phyloP scores from a whole-genome alignment of 2,113 vertebrate species.

The Isurus oxyrinchus region DNA sequence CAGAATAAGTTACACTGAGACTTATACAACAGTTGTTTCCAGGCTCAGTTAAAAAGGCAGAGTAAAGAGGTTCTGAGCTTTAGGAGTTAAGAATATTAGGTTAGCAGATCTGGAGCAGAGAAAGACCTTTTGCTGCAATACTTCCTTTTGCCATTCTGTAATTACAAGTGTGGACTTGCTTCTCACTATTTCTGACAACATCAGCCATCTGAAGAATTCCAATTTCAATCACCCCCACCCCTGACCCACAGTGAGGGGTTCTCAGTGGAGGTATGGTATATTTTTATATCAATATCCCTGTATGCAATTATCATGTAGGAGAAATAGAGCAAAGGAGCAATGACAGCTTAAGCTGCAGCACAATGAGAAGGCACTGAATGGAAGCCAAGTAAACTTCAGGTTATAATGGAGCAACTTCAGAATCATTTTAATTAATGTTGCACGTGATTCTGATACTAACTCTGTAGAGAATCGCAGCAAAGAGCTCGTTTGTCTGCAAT shows the following conservation, averaged over 20 bases:
- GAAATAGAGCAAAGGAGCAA: not conserved
- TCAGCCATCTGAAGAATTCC: not conserved
- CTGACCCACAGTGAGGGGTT: not conserved
- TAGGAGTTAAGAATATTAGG: not conserved
- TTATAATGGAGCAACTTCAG: not conserved
- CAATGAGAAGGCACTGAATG: not conserved
- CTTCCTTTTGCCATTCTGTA: not conserved
- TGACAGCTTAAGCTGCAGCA: not conserved
- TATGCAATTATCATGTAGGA: not conserved
- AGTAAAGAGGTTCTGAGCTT: not conserved
- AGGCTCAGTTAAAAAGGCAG: not conserved
- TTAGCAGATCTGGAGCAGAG: not conserved
- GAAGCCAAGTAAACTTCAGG: not conserved
- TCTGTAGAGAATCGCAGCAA: not conserved
- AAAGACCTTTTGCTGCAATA: not conserved
- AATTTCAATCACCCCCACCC: not conserved
- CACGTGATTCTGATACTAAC: not conserved
- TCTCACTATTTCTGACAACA: not conserved
- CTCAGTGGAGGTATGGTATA: not conserved
- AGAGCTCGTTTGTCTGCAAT: not conserved
- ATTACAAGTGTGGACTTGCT: not conserved
- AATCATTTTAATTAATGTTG: not conserved
- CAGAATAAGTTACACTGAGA: not conserved
- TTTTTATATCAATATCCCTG: not conserved
- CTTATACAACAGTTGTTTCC: not conserved